Conservation (phyloP, 2,113 vertebrate species). For the Myotis yumanensis region DNA sequence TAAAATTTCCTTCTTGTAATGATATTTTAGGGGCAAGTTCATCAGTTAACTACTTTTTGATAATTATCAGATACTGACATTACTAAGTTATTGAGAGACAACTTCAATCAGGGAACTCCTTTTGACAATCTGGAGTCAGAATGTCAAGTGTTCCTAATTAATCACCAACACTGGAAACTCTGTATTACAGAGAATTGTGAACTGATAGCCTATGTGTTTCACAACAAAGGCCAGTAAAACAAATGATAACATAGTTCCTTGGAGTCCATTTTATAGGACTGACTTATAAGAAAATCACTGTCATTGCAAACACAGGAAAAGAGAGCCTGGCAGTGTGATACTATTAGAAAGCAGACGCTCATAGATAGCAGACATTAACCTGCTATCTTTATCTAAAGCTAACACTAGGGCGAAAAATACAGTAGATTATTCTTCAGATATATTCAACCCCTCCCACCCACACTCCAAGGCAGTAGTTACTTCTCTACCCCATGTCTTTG, state of each 20-base stretch:
- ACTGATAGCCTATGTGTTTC: background rate
- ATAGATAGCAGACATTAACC: background rate
- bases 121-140: background rate
- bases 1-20: background rate
- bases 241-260: background rate
- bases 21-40: constrained; percentile 2
- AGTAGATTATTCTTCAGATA: constrained; percentile 7
- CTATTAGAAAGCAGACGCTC: constrained; percentile 7
- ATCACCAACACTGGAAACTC: background rate
- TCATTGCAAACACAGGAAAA: background rate
- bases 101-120: background rate
- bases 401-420: background rate
- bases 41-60: background rate
- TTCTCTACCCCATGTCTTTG: background rate
- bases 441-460: background rate
- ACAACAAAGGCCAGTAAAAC: background rate
- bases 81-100: background rate
- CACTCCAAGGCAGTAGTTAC: background rate
- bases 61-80: background rate
- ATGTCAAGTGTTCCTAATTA: background rate
- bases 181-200: constrained; percentile 14
- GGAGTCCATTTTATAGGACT: background rate
- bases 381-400: constrained; percentile 31
- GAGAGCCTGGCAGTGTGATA: background rate
- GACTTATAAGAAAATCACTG: constrained; percentile 16